Conservation (phyloP, 37 sponge, comb jelly and placozoan genomes). For the Ianthella basta region DNA sequence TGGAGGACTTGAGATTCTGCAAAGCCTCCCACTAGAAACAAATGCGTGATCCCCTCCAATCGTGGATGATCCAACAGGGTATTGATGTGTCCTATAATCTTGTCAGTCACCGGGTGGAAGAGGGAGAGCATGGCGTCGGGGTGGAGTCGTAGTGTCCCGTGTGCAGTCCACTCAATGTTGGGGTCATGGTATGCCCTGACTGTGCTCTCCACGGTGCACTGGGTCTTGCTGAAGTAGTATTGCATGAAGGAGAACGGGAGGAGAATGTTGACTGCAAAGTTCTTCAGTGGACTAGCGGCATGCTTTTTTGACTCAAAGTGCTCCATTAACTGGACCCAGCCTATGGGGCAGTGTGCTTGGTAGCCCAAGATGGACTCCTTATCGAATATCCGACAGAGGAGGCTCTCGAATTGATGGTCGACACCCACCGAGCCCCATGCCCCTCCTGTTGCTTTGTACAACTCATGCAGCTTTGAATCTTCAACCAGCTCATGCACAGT, state of each 20-base stretch:
- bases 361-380: constrained; percentile 60
- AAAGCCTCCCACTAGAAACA: constrained; percentile 88
- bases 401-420: constrained; percentile 73
- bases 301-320: constrained; percentile 79
- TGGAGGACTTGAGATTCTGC: constrained; percentile 77
- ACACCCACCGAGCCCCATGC: constrained; percentile 82
- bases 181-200: constrained; percentile 48
- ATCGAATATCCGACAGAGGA: constrained; percentile 63
- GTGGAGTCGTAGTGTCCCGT: constrained; percentile 72
- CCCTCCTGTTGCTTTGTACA: constrained; percentile 75
- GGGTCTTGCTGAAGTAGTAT: constrained; percentile 38
- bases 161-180: constrained; percentile 73
- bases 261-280: constrained; percentile 60
- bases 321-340: constrained; percentile 74
- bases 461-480: constrained; percentile 53
- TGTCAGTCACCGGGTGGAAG: constrained; percentile 69
- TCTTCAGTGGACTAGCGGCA: constrained; percentile 50
- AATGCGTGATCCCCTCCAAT: constrained; percentile 47
- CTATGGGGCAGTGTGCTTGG: constrained; percentile 32
- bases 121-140: constrained; percentile 60
- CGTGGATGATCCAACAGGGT: constrained; percentile 58
- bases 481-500: constrained; percentile 70
- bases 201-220: constrained; percentile 51
- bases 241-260: constrained; percentile 85
- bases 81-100: constrained; percentile 70